phyloP scores from a whole-genome alignment of 2,113 vertebrate species.

The Geothlypis trichas region DNA sequence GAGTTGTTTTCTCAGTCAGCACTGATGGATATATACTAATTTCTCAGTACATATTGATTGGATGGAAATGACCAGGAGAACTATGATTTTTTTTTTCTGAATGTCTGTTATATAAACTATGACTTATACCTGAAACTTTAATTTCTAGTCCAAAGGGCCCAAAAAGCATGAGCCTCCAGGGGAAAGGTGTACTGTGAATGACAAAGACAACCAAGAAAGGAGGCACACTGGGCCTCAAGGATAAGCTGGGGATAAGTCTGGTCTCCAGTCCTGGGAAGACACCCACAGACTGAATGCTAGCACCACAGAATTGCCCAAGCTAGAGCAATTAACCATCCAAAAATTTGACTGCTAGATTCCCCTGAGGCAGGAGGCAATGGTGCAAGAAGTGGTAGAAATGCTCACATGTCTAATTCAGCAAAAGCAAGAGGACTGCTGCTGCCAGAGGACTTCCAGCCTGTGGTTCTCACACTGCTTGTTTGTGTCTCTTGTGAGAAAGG shows the following conservation, averaged over 20 bases:
- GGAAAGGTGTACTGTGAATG: background rate
- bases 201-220: background rate
- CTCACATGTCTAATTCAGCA: background rate
- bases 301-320: background rate
- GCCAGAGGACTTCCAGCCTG: background rate
- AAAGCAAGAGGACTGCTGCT: background rate
- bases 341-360: background rate
- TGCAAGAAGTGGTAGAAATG: background rate
- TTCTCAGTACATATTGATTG: background rate
- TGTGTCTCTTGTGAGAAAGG: background rate
- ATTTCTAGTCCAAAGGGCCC: background rate
- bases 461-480: accelerated
- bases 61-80: background rate
- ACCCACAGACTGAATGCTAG: background rate
- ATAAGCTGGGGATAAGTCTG: background rate
- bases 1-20: background rate
- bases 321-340: background rate
- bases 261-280: background rate
- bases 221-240: background rate
- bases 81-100: background rate
- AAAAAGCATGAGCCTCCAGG: background rate
- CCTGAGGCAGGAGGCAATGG: background rate
- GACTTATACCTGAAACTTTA: background rate
- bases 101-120: background rate
- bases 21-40: background rate